Conservation (phyloP, 2,113 vertebrate genomes). For the Lophotis ruficrista region DNA sequence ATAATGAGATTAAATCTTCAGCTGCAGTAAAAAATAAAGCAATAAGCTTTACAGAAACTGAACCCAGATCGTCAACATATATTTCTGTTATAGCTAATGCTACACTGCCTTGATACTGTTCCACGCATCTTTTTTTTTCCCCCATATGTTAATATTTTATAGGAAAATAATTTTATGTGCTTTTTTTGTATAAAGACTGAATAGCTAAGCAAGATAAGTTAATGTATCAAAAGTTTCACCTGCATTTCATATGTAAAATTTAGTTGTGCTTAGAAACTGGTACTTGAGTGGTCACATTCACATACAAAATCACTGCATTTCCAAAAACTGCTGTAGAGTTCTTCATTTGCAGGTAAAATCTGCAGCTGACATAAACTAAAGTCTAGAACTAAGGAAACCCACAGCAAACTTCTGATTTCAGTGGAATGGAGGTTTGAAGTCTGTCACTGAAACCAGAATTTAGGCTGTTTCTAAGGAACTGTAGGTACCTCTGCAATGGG, state of each 20-base stretch:
- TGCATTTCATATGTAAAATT: neutral
- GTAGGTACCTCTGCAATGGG: neutral
- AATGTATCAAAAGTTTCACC: neutral
- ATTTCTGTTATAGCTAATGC: neutral
- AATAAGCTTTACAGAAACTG: neutral
- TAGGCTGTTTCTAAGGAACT: neutral
- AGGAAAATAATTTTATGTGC: neutral
- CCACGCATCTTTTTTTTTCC: neutral
- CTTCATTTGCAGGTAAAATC: neutral
- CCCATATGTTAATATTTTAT: neutral
- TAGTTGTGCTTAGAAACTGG: neutral
- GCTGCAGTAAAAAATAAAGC: neutral
- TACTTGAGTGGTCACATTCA: neutral
- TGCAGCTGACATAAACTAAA: neutral
- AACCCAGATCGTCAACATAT: neutral
- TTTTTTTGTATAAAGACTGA: neutral
- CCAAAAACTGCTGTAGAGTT: neutral
- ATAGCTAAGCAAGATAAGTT: neutral
- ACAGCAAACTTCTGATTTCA: neutral
- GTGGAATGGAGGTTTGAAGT: neutral
- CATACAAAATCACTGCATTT: neutral
- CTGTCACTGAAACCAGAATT: neutral
- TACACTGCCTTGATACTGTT: neutral
- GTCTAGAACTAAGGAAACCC: neutral
- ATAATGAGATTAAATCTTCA: slow-evolving; percentile 22